Evolutionary conservation across 2,797 vertebrate species (phyloP), one percentile per base, ranked within the genome.

Genomic region (Coranthus polyacanthus): DNA sequence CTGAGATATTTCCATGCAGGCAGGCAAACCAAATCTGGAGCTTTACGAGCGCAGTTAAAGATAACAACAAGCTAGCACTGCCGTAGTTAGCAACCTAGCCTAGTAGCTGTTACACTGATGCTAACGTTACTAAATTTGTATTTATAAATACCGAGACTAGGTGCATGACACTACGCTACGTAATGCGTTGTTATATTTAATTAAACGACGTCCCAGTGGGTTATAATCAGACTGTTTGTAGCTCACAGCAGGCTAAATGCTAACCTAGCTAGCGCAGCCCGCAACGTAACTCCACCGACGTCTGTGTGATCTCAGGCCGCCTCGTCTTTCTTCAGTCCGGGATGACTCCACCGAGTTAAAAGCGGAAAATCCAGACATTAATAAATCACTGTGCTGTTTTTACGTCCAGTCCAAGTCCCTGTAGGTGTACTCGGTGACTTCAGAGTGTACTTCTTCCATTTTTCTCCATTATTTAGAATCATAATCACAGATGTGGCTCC

Each of bases 251-350:
- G 68, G 67, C 62, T 67, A 72, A 60, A 37, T 57, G 85, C 77
- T 84, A 78, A 81, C 43, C 41, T 29, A 66, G 84, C 68, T 73
- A 75, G 43, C 55, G 59, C 47, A 42, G 65, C 37, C 39, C 55
- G 46, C 10, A 41, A 65, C 72, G 75, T 54, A 78, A 86, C 83
- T 84, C 74, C 55, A n/a, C 72, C 45, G 72, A 51, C 59, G 80
- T 81, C 67, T 21, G 68, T 47, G 67, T 52, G 10, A 57, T 74
- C 61, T 83, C 76, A 71, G 89, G 90, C 89, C 91, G 68, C 79
- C 78, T 69, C 41, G 41, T 75, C 75, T 74, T 63, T 50, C 55
- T 77, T 72, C 38, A 53, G 18, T 74, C 65, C 70, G 76, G 75
- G 71, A 36, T 68, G 75, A 87, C 65, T 75, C 84, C 75, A 12